Evolutionary conservation across 2,113 vertebrate species (phyloP).

Genomic region (Oryzias celebensis): DNA sequence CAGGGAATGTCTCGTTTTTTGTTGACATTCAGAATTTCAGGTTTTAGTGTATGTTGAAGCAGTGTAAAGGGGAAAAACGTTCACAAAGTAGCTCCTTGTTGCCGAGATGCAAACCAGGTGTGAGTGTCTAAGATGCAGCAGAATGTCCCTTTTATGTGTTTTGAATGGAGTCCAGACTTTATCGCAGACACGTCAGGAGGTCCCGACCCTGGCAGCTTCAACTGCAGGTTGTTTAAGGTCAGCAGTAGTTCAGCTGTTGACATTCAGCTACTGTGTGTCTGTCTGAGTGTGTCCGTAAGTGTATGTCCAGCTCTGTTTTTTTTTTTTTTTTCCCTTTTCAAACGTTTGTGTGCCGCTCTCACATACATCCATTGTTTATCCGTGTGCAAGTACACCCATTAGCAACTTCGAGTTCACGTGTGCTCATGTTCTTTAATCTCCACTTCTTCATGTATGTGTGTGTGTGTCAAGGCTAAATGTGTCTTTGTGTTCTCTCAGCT

Average conservation of each 20-base stretch:
- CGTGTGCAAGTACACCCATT: conserved; percentile 1
- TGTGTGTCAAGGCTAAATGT: conserved; percentile 69
- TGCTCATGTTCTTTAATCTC: conserved; percentile 29
- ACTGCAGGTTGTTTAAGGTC: conserved; percentile 57
- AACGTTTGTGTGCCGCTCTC: too few species aligned
- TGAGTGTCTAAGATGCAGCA: conserved; percentile 1
- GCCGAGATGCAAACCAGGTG: conserved; percentile 28
- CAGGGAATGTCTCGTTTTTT: background rate
- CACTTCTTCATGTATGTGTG: conserved; percentile 4
- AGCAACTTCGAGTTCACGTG: conserved; percentile 5
- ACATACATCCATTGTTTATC: background rate
- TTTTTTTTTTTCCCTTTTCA: too few species aligned
- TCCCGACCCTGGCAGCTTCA: conserved; percentile 18
- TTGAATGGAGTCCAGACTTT: conserved; percentile 22
- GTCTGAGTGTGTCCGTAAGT: conserved; percentile 8
- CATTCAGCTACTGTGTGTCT: conserved; percentile 15
- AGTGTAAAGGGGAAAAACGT: background rate
- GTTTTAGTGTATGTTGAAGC: background rate
- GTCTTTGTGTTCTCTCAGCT: conserved; percentile 82
- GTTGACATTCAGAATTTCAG: background rate
- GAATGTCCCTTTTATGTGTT: conserved; percentile 29
- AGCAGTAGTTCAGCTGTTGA: conserved; percentile 43
- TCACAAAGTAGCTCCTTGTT: conserved; percentile 13
- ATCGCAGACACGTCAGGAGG: conserved; percentile 17
- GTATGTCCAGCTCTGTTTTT: background rate